Base-by-base conservation (phyloP, 2,888 invertebrate genomes). In the Tipula lateralis region DNA sequence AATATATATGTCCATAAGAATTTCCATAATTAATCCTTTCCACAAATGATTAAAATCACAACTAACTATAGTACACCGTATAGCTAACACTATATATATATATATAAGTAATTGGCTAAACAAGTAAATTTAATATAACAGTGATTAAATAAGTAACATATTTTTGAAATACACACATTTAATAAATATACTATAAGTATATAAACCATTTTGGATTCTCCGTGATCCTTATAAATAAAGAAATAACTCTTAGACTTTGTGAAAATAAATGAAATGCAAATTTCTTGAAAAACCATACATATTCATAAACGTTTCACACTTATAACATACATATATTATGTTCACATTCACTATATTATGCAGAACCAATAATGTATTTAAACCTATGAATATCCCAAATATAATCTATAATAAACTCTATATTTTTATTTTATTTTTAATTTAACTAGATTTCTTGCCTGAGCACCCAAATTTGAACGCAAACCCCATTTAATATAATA, bases 391-490 rank as follows among this genome's bases (percentile, higher is more conserved):
- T n/a, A 24, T 66, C 66, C 66, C 24, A 66, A 66, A 24, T n/a
- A n/a, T n/a, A 66, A 66, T 50, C 44, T 50, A 16, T 50, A 50
- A 7, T 32, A 50, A 50, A n/a, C n/a, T n/a, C 12, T 66, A 24
- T 66, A 66, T 24, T 66, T 66, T 66, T 66, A 24, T 66, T 66
- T 50, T 50, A 66, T 66, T 66, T 50, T 16, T 66, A 16, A 44
- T 19, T 66, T 66, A 24, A 24, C 9, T 66, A 66, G 66, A 66
- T 24, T 66, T 66, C 66, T 66, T 66, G 66, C 66, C 66, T 66
- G 66, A 66, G 66, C 66, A 66, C 66, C 66, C 66, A 66, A 66
- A 66, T 9, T 66, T 66, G 66, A 66, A 66, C 66, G 66, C 66
- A 24, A 66, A 19, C 66, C n/a, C 66, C 66, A 66, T 19, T 24